Evolutionary conservation across 2,113 vertebrate species (phyloP), one percentile per base, ranked within the genome.

Genomic region (Chlorodrepanis virens): DNA sequence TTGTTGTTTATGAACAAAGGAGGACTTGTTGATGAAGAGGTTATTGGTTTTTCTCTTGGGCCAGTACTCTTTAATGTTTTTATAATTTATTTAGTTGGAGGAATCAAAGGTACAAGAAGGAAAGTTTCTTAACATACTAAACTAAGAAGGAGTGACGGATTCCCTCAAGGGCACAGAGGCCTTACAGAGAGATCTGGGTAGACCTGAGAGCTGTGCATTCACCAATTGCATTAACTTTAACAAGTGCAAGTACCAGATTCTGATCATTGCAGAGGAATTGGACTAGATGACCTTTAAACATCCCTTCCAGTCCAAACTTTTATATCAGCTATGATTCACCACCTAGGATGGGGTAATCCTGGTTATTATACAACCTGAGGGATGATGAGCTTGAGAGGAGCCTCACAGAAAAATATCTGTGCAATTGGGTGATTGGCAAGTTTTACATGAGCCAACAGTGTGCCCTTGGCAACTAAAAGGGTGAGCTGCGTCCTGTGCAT

Each of bases 321-420:
- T 35, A 20, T 24, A 87, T 61, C 18, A 47, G 5, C 20, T 49
- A 16, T 35, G 29, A 54, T 63, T 54, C 18, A 33, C 7, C n/a
- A 40, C 12, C 20, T 83, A 31, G 37, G 10, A 17, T 4, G 3
- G 6, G 12, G 15, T 29, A 57, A 24, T 67, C 10, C 35, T 80
- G 5, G 10, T 39, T 61, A 5, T 12, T 6, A 6, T 50, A 63
- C 5, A 60, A 31, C n/a, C 0, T 45, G 18, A 9, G 4, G 4
- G 12, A 37, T 3, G 2, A 61, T 2, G 22, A 35, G 4, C 10
- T 80, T 44, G 28, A 75, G 9, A 63, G 5, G 49, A 80, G 5
- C 1, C 4, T 37, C 6, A 3, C 3, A 6, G 21, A 68, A 74
- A 63, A 40, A 61, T 2, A 24, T 45, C 27, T 40, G 12, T 18